These are phyloP conservation scores for Bryconaethiops microstoma DNA, from an alignment of 2,797 vertebrate species.

Conservation along the genomic window DNA sequence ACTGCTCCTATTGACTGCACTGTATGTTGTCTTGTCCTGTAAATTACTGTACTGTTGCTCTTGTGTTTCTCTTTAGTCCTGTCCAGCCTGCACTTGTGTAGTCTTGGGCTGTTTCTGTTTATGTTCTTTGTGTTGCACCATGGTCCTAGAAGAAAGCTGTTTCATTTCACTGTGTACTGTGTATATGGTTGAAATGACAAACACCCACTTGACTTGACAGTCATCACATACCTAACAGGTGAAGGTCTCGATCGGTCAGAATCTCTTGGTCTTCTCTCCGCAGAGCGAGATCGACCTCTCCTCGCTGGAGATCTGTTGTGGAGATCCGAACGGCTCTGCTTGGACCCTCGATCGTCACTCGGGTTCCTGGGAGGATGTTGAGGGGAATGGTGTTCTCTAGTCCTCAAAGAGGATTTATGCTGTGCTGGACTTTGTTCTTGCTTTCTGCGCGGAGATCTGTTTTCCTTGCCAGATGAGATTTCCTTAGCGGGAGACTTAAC, in stretches of 20 bases:
- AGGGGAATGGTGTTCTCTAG: slow-evolving; percentile 78
- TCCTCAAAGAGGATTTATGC: slow-evolving; percentile 79
- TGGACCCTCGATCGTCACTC: slow-evolving; percentile 75
- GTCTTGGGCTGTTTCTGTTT: too few relatives aligned
- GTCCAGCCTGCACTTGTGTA: too few relatives aligned
- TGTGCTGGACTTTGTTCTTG: slow-evolving; percentile 79
- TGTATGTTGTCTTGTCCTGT: too few relatives aligned
- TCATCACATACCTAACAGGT: slow-evolving; percentile 77
- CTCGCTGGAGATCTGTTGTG: slow-evolving; percentile 79
- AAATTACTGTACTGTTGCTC: too few relatives aligned
- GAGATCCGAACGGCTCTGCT: slow-evolving; percentile 77
- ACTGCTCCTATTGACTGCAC: too few relatives aligned
- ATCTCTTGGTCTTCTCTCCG: slow-evolving; percentile 82
- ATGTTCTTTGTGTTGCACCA: too few relatives aligned
- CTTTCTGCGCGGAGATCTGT: slow-evolving; percentile 82
- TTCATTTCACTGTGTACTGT: too few relatives aligned
- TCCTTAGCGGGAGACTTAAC: slow-evolving; percentile 86
- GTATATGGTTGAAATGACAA: too few relatives aligned
- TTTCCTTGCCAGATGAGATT: slow-evolving; percentile 86
- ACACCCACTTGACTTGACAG: background rate
- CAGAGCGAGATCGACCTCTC: slow-evolving; percentile 81
- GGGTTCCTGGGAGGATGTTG: slow-evolving; percentile 63
- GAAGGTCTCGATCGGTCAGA: slow-evolving; percentile 80
- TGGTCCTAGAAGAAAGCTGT: background rate
- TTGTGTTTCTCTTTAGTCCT: too few relatives aligned